phyloP scores from a whole-genome alignment of 2,888 invertebrate genomes.

The Pseudococcus jackbeardsleyi region DNA sequence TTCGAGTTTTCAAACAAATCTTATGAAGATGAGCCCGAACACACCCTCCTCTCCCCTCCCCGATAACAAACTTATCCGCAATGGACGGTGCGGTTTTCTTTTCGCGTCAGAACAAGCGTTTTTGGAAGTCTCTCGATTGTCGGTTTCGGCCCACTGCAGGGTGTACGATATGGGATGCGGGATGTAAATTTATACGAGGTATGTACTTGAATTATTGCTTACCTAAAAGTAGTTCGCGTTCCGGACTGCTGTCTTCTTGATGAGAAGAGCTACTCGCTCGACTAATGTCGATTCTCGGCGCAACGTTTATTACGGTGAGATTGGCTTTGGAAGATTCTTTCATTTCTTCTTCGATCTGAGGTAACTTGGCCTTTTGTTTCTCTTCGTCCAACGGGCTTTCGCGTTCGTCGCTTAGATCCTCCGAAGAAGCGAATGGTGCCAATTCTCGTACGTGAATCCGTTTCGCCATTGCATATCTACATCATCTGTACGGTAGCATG shows the following conservation, averaged over 20 bases:
- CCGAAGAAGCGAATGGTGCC: conserved; percentile 94
- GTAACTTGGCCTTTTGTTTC: conserved; percentile 68
- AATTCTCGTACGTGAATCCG: conserved; percentile 74
- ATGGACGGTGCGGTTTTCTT: no score
- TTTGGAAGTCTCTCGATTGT: no score
- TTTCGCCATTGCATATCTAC: conserved; percentile 74
- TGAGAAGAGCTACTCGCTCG: conserved; percentile 90
- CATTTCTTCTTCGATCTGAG: conserved; percentile 72
- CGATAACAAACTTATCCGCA: no score
- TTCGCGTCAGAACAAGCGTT: no score
- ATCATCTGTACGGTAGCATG: not conserved
- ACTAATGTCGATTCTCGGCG: conserved; percentile 90
- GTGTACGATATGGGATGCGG: no score
- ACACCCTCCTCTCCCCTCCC: no score
- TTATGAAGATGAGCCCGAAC: no score
- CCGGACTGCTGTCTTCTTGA: conserved; percentile 86
- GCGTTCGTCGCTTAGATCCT: conserved; percentile 89
- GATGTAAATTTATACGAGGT: no score
- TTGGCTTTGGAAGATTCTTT: conserved; percentile 68
- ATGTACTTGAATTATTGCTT: no score
- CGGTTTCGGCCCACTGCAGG: no score
- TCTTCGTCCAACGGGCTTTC: conserved; percentile 71
- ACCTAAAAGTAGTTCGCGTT: conserved; percentile 83
- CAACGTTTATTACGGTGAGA: conserved; percentile 76
- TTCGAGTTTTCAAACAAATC: no score